phyloP scores from a whole-genome alignment of 2,888 invertebrate species.

The Galerucella calmariensis region DNA sequence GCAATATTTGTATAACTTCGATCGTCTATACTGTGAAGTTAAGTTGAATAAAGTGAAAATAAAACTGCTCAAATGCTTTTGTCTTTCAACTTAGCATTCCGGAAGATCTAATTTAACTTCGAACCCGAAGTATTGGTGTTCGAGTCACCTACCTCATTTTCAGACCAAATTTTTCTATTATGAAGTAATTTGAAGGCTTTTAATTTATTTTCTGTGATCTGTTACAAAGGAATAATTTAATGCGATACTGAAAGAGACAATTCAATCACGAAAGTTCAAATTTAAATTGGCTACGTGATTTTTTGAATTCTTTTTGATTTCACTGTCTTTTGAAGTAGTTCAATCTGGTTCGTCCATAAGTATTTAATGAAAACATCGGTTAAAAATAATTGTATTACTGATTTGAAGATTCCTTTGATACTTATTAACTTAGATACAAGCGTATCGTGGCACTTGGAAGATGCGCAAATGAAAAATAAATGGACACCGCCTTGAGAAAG shows the following conservation, averaged over 20 bases:
- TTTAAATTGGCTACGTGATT: constrained; percentile 44
- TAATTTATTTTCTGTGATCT: constrained; percentile 51
- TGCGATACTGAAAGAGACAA: constrained; percentile 47
- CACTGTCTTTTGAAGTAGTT: constrained; percentile 1
- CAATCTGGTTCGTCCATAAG: neutral
- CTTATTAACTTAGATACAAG: too few relatives aligned
- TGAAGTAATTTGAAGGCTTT: constrained; percentile 41
- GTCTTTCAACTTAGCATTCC: too few relatives aligned
- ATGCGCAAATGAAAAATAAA: too few relatives aligned
- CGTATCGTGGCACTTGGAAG: too few relatives aligned
- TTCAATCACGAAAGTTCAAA: constrained; percentile 42
- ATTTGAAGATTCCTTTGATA: neutral
- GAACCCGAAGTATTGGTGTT: neutral
- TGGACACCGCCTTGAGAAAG: too few relatives aligned
- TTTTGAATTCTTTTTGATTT: constrained; percentile 22
- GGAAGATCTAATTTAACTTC: too few relatives aligned
- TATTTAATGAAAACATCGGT: neutral
- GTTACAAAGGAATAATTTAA: constrained; percentile 52
- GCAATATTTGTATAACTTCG: too few relatives aligned
- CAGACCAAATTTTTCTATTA: constrained; percentile 8
- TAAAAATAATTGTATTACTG: neutral
- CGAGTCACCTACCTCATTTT: neutral
- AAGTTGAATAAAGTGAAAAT: too few relatives aligned
- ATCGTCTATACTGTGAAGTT: too few relatives aligned
- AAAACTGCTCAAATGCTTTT: too few relatives aligned